Percentiles rank a stretch among this genome's conserved stretches.
phyloP scores from a whole-genome alignment of 2,888 invertebrate genomes.

The Xanthia togata region DNA sequence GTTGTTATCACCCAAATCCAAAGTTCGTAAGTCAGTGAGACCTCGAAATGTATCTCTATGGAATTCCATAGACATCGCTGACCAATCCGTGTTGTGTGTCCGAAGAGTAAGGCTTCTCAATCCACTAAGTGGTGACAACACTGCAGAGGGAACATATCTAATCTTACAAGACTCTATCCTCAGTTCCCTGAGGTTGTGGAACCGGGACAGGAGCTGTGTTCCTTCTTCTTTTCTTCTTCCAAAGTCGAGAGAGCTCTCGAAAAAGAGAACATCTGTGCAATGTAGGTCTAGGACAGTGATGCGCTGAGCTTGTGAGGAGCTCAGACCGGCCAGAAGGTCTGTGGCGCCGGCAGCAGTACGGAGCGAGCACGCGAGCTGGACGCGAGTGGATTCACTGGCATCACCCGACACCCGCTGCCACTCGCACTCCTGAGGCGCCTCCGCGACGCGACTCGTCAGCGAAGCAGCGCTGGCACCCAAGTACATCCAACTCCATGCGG shows the following conservation, averaged over 20 bases:
- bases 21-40: slow-evolving; percentile 91
- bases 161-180: slow-evolving; percentile 95
- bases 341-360: slow-evolving; percentile 92
- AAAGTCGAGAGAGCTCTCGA: slow-evolving; percentile 93
- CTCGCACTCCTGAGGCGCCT: slow-evolving; percentile 93
- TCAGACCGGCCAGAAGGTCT: slow-evolving; percentile 91
- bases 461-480: slow-evolving; percentile 84
- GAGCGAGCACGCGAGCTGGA: slow-evolving; percentile 92
- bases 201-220: slow-evolving; percentile 90
- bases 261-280: slow-evolving; percentile 93
- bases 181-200: slow-evolving; percentile 92
- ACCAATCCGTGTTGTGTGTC: slow-evolving; percentile 95
- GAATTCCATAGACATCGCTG: slow-evolving; percentile 94
- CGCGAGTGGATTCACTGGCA: slow-evolving; percentile 89
- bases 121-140: slow-evolving; percentile 92
- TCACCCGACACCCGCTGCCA: slow-evolving; percentile 91
- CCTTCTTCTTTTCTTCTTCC: slow-evolving; percentile 88
- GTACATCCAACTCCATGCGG: slow-evolving; percentile 84
- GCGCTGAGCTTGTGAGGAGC: slow-evolving; percentile 92
- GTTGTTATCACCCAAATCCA: slow-evolving; percentile 94
- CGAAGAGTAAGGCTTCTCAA: slow-evolving; percentile 92
- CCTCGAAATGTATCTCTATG: slow-evolving; percentile 93
- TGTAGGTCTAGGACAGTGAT: slow-evolving; percentile 92
- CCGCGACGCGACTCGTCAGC: slow-evolving; percentile 89
- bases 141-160: slow-evolving; percentile 93